Conservation (phyloP, 2,888 invertebrate genomes). For the Thymelicus sylvestris region DNA sequence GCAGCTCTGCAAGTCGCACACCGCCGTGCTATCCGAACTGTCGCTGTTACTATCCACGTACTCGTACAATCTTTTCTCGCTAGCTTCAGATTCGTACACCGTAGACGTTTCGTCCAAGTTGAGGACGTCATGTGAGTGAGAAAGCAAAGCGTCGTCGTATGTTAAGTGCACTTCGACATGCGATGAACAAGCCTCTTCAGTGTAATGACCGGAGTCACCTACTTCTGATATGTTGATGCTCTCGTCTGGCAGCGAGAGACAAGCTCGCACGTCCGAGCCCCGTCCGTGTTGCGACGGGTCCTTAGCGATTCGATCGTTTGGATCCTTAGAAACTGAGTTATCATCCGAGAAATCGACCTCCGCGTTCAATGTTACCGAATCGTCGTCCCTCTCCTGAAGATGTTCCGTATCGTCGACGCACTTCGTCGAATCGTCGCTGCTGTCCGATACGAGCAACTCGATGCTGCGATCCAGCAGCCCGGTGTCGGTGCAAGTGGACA, state of each 20-base stretch:
- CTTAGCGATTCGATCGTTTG: conserved; percentile 23
- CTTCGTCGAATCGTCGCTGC: conserved; percentile 77
- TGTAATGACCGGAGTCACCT: conserved; percentile 74
- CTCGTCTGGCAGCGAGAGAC: conserved; percentile 56
- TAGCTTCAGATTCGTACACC: conserved; percentile 44
- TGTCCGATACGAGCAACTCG: conserved; percentile 68
- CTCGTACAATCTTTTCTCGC: conserved; percentile 58
- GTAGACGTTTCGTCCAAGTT: conserved; percentile 59
- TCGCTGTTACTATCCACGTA: conserved; percentile 73
- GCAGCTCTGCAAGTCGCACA: conserved; percentile 59
- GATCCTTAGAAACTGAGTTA: conserved; percentile 59
- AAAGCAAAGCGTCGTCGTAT: conserved; percentile 74
- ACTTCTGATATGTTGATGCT: conserved; percentile 67
- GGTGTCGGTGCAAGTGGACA: conserved; percentile 74
- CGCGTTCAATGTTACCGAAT: conserved; percentile 72
- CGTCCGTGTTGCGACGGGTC: conserved; percentile 43
- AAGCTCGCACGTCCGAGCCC: conserved; percentile 41
- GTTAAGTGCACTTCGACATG: conserved; percentile 59
- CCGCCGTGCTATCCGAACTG: conserved; percentile 71
- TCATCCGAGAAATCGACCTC: conserved; percentile 74
- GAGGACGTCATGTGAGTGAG: conserved; percentile 67
- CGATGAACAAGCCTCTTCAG: conserved; percentile 73
- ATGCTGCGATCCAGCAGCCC: conserved; percentile 68
- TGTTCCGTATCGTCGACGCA: conserved; percentile 74
- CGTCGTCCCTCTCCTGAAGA: conserved; percentile 62